Conservation (phyloP, 1,140 invertebrate species). For the Rhagoletis pomonella region DNA sequence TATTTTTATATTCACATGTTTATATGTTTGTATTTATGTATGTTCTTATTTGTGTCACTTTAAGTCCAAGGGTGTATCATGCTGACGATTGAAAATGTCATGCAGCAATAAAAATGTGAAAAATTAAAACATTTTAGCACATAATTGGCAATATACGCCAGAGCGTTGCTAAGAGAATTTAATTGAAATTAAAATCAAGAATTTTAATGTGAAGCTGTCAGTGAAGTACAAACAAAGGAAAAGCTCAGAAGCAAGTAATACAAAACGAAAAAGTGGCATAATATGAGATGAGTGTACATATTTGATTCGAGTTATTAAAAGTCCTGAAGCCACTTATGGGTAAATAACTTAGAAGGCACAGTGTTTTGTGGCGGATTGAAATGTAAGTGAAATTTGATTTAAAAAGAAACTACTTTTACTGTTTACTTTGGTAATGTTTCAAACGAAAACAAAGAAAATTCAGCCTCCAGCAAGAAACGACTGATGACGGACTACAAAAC, state of each 20-base stretch:
- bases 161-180: constrained; percentile 5
- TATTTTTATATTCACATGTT: not conserved
- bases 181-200: constrained; percentile 7
- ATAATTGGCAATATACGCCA: constrained; percentile 12
- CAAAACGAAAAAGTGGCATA: not conserved
- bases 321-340: not conserved
- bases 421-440: no score
- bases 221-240: not conserved
- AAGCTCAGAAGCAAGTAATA: not conserved
- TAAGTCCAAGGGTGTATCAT: not conserved
- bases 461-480: no score
- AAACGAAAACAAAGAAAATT: no score
- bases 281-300: not conserved
- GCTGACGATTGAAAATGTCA: not conserved
- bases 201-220: not conserved
- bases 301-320: not conserved
- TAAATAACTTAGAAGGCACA: not conserved
- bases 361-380: not conserved
- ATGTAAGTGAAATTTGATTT: not conserved
- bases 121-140: constrained; percentile 37
- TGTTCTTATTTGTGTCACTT: not conserved
- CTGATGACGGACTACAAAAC: no score
- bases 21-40: not conserved
- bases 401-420: no score
- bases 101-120: constrained; percentile 33